Base-by-base conservation (phyloP, 2,797 vertebrate genomes). In the Enteromius unitaeniatus region DNA sequence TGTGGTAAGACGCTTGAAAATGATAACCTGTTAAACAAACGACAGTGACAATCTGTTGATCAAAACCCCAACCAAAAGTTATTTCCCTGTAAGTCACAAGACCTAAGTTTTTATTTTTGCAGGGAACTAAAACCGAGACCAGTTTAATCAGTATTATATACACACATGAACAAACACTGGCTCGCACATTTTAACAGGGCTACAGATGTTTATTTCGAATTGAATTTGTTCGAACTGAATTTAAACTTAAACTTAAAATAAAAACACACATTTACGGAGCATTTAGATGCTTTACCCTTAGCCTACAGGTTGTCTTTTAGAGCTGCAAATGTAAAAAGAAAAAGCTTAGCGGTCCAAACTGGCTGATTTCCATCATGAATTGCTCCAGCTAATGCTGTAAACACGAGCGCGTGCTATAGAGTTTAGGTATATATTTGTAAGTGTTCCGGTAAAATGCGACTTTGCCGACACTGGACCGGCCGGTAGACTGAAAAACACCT, bases 1-100 rank as follows among this genome's bases (percentile, higher is more conserved):
- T 73, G 55, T 34, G 13, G 79, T 34, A 11, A 62, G 45, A 79
- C 45, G 26, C 23, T 34, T 72, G 37, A 26, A 81, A 49, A 81
- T 37, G 21, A 51, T 13, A 49, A 34, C 26, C 37, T 23, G 42
- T 47, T 73, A 62, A 62, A 72, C 60, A 47, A 21, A 49, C 60
- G 1, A 60, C 15, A 34, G 69, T 58, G 40, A 17, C 47, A 81
- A 60, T 34, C 37, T 47, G 49, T 81, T 70, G 78, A 79, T 40
- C 45, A 68, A 40, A 51, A 77, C 74, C 28, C n/a, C 28, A 31
- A 58, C 31, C 26, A 26, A 68, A 68, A 51, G 15, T n/a, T 49
- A 1, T 17, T 72, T 81, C 31, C 23, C 2, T 47, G 21, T 21
- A 72, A 72, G 17, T 47, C 68, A 60, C 5, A 70, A 8, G 23